Base-by-base conservation (phyloP, 1,140 invertebrate genomes). In the Latrodectus geometricus region DNA sequence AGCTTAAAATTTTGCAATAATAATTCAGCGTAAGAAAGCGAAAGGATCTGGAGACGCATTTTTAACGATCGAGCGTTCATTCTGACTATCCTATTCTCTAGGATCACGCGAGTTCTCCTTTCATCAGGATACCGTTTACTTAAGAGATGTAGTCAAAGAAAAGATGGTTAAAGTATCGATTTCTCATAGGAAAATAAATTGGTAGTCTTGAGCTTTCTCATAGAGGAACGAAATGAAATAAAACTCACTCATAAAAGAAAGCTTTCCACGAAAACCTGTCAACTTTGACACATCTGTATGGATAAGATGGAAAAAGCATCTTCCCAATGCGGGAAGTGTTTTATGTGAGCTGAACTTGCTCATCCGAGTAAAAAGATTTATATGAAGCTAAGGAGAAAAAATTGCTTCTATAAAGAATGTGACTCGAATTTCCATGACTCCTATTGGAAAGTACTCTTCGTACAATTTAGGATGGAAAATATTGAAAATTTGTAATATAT, bases 221-320 rank as follows among this genome's bases (percentile, higher is more conserved):
- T 35, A 20, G n/a, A 70, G n/a, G n/a, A 70, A 21, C 11, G 11
- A 21, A 15, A n/a, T 70, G 68, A 70, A 70, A 35, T 70, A n/a
- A 35, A 35, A 70, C n/a, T 70, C n/a, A 11, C n/a, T 70, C 23
- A 70, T 70, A 70, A 70, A 21, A 70, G 61, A 66, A n/a, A 15
- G 11, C n/a, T 21, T 35, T 70, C n/a, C n/a, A n/a, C 23, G n/a
- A 70, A 70, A n/a, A 21, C n/a, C 23, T 35, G 9, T 61, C 54
- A 61, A 14, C 54, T 61, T 61, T 61, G 11, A 21, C 14, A 3
- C n/a, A 15, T 70, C 68, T 70, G n/a, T 11, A 70, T 70, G 20
- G 11, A 70, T 70, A 21, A 70, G n/a, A 12, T 70, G n/a, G 9
- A 70, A 70, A n/a, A 70, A 12, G 11, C 20, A 70, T 61, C 11